Conservation (phyloP, 2,113 vertebrate species). For the Elephantulus edwardii region DNA sequence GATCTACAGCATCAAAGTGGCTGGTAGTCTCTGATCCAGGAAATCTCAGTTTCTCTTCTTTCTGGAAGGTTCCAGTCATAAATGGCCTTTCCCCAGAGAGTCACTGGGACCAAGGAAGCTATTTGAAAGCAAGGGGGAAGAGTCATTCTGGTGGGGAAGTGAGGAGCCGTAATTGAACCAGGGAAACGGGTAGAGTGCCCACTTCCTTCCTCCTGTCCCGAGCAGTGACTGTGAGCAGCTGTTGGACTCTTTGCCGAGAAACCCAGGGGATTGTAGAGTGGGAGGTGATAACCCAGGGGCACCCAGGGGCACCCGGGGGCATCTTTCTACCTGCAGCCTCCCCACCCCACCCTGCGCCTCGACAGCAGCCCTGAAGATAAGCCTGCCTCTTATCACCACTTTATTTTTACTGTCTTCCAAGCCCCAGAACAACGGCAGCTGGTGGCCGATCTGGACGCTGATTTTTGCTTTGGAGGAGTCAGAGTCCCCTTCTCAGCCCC, state of each 20-base stretch:
- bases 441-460: neutral
- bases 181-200: neutral
- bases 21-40: neutral
- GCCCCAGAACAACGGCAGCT: neutral
- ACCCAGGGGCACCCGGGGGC: neutral
- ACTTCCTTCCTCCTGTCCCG: neutral
- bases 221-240: neutral
- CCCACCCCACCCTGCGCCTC: neutral
- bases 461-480: neutral
- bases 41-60: neutral
- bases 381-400: slow-evolving; percentile 36
- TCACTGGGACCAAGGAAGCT: neutral
- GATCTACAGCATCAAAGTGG: neutral
- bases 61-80: neutral
- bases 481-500: neutral
- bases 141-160: neutral
- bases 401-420: slow-evolving; percentile 21
- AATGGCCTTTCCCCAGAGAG: neutral
- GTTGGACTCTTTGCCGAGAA: slow-evolving; percentile 46
- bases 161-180: neutral
- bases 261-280: neutral
- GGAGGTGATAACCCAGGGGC: too few relatives aligned
- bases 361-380: slow-evolving; percentile 47
- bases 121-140: neutral
- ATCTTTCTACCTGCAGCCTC: neutral